Conservation (phyloP, 2,113 vertebrate genomes). For the Saguinus midas region DNA sequence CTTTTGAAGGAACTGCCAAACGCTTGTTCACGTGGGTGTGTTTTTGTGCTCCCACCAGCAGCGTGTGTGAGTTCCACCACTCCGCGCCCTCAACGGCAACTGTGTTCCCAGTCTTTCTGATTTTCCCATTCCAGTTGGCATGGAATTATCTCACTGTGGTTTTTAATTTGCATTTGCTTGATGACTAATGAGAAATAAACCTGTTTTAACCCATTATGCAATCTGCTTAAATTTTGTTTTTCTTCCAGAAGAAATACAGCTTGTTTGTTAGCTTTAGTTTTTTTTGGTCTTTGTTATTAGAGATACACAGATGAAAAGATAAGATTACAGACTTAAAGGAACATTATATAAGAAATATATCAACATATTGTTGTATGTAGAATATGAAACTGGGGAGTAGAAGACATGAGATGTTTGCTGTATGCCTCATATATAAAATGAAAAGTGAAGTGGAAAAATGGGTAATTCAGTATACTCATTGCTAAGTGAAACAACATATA, state of each 20-base stretch:
- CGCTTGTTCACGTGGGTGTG: background rate
- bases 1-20: background rate
- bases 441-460: background rate
- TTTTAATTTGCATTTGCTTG: background rate
- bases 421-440: no score
- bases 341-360: background rate
- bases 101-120: background rate
- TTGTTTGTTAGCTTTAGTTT: background rate
- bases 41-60: background rate
- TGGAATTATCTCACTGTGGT: background rate
- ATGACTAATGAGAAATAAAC: constrained; percentile 52
- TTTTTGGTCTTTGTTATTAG: background rate
- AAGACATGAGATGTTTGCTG: background rate
- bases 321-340: background rate
- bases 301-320: background rate
- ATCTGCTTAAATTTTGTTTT: constrained; percentile 30
- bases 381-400: background rate
- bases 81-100: fast-evolving
- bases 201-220: constrained; percentile 50
- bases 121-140: background rate
- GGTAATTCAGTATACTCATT: background rate
- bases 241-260: background rate
- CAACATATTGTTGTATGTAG: background rate
- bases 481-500: background rate
- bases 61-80: fast-evolving